These are phyloP conservation scores for Pseudomyrmex concolor DNA, from an alignment of 1,140 invertebrate species.

Conservation along the genomic window DNA sequence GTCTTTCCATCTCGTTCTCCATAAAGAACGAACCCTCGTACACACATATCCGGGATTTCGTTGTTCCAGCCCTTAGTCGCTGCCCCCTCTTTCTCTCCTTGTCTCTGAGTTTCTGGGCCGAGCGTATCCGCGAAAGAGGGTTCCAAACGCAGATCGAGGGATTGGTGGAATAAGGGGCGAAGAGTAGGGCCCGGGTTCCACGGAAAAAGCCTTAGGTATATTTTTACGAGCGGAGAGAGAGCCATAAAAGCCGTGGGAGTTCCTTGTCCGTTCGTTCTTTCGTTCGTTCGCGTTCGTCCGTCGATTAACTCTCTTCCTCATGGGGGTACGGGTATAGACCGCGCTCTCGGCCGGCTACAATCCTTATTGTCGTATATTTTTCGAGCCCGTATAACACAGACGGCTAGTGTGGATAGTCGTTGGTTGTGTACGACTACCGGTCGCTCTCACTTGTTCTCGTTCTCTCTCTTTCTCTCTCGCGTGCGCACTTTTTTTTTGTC, in stretches of 20 bases:
- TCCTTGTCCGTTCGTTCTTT: conserved; percentile 53
- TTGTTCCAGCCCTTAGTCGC: neutral
- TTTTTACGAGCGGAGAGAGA: conserved; percentile 68
- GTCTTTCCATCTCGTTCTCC: too few species aligned
- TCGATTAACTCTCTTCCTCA: conserved; percentile 71
- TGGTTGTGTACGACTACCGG: conserved; percentile 48
- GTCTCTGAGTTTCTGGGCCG: conserved; percentile 65
- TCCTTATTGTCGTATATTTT: conserved; percentile 75
- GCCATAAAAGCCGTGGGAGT: conserved; percentile 76
- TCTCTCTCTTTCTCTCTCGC: neutral
- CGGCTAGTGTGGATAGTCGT: conserved; percentile 49
- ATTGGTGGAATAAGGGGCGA: neutral
- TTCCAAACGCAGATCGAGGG: conserved; percentile 19
- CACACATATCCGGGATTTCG: too few species aligned
- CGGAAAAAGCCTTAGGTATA: conserved; percentile 74
- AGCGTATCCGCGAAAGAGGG: conserved; percentile 55
- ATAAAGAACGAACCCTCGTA: too few species aligned
- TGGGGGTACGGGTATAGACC: conserved; percentile 64
- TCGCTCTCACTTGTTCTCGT: conserved; percentile 32
- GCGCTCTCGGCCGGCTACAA: conserved; percentile 64
- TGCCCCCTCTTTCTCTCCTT: conserved; percentile 6
- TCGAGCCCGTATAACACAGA: conserved; percentile 68
- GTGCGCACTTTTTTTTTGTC: neutral
- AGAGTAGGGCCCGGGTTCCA: conserved; percentile 65
- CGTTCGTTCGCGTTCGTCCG: conserved; percentile 56